Base-by-base conservation (phyloP, 2,113 vertebrate genomes). In the Aphelocoma coerulescens region DNA sequence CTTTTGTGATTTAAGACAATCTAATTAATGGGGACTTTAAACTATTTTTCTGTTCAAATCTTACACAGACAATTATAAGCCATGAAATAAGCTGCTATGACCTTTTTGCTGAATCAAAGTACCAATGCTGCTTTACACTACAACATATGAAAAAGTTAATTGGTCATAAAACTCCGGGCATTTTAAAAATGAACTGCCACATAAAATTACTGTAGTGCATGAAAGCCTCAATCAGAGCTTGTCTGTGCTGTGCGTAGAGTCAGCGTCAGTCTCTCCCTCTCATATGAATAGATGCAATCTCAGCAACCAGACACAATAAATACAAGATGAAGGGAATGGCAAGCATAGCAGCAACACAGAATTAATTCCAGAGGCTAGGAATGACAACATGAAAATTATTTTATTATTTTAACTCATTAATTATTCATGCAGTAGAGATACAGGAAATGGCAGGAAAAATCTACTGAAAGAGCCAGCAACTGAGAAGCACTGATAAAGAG, bases 281-380 rank as follows among this genome's bases (percentile, higher is more conserved):
- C 71, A 76, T 84, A 83, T 61, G 79, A 96, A 93, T 59, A 97
- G 93, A 97, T 96, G 92, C 91, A 95, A 89, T 94, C 95, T 96
- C 93, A 96, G 93, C 91, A 96, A 73, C 71, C 90, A 96, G 94
- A 93, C 82, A 96, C 91, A 96, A 96, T 90, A 95, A 95, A 93
- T 66, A 93, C 63, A 93, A 96, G 82, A 94, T 90, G 95, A 95
- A 96, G 93, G 82, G 82, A 88, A 96, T 44, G 88, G 95, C 89
- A 93, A 95, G 91, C 85, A 79, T 43, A 94, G 88, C 88, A 96
- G 41, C 88, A 96, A 91, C 91, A 96, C 74, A 88, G 87, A 96
- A 97, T 85, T 95, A 83, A 96, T 86, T 96, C 92, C 95, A 96
- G 90, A 95, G 93, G 89, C 89, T 88, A 95, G 59, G 88, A 95